phyloP scores from a whole-genome alignment of 2,888 invertebrate genomes.

The Caenorhabditis sp. region DNA sequence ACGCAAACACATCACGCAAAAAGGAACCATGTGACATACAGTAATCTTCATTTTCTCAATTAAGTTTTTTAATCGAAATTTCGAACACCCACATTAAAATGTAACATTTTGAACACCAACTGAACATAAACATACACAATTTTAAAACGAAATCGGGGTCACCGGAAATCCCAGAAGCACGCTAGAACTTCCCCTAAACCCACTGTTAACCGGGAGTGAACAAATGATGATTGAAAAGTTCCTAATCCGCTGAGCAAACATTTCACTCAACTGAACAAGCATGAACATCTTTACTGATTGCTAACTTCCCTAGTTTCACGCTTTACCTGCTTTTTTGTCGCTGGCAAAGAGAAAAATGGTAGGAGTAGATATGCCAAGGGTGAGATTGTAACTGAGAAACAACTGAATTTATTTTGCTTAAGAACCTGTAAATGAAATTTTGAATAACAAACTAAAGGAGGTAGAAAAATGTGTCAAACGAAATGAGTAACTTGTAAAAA shows the following conservation, averaged over 20 bases:
- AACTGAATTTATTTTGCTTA: background rate
- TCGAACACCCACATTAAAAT: background rate
- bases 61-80: background rate
- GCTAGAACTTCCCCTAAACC: conserved; percentile 55
- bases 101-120: background rate
- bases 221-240: conserved; percentile 53
- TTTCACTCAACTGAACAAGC: conserved; percentile 42
- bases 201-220: conserved; percentile 53
- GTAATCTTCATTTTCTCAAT: conserved; percentile 14
- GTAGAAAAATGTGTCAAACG: conserved; percentile 39
- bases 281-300: conserved; percentile 57
- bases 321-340: conserved; percentile 1
- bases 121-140: conserved; percentile 4
- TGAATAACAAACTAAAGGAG: background rate
- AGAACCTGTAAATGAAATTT: background rate
- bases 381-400: no score
- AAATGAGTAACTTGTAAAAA: conserved; percentile 42
- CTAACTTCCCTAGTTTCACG: conserved; percentile 32
- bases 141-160: background rate
- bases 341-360: background rate
- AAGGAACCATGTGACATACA: conserved; percentile 4
- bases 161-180: conserved; percentile 41
- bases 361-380: no score
- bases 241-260: conserved; percentile 54
- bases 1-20: conserved; percentile 18